These are phyloP conservation scores for Seriola rivoliana DNA, from an alignment of 2,113 vertebrate genomes.

Conservation along the genomic window DNA sequence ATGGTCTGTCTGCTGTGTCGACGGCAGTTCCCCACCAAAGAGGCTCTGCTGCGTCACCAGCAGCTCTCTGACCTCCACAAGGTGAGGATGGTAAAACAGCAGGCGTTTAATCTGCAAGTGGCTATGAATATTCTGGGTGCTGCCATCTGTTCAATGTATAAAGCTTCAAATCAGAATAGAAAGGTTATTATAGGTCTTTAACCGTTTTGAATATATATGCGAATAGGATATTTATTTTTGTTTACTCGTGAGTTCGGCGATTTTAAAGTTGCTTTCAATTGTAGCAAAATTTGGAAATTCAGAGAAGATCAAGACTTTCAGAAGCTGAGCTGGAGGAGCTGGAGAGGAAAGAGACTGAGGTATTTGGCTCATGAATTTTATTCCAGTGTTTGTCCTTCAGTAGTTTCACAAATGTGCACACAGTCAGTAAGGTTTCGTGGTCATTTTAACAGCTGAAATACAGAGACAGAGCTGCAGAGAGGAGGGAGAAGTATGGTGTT, in stretches of 20 bases:
- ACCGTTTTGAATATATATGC: not conserved
- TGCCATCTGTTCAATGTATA: conserved; percentile 65
- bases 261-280: not conserved
- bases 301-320: conserved; percentile 88
- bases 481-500: conserved; percentile 94
- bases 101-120: conserved; percentile 46
- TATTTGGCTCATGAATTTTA: conserved; percentile 54
- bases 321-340: conserved; percentile 94
- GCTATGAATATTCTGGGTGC: conserved; percentile 33
- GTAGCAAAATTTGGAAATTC: conserved; percentile 96
- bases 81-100: conserved; percentile 81
- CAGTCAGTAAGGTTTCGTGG: not conserved
- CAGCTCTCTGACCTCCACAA: conserved; percentile 97
- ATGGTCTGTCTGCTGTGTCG: conserved; percentile 93
- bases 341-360: conserved; percentile 93
- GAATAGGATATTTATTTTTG: not conserved
- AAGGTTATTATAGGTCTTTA: not conserved
- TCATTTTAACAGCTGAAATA: conserved; percentile 89
- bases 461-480: conserved; percentile 94
- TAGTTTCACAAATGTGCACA: not conserved
- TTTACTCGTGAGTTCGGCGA: not conserved
- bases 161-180: not conserved
- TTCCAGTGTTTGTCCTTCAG: not conserved
- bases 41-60: conserved; percentile 92
- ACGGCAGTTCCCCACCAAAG: conserved; percentile 93